phyloP scores from a whole-genome alignment of 1,140 invertebrate species.

The Mamestra configurata region DNA sequence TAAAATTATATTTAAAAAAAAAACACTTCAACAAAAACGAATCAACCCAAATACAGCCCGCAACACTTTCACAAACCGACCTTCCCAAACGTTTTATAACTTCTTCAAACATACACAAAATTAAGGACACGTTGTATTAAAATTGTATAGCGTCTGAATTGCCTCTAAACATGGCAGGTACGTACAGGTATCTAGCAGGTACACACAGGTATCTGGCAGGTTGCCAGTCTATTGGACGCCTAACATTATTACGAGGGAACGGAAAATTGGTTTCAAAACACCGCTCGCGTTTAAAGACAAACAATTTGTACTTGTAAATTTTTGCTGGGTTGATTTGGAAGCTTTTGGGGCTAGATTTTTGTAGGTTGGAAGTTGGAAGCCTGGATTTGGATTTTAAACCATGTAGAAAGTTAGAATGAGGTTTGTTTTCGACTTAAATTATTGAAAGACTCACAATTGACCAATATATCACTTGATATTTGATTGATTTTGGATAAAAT shows the following conservation, averaged over 20 bases:
- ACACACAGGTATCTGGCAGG: conserved; percentile 21
- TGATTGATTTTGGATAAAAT: no score
- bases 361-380: no score
- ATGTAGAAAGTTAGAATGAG: no score
- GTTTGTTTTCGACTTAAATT: no score
- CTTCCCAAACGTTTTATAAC: neutral
- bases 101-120: conserved; percentile 7
- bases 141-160: conserved; percentile 9
- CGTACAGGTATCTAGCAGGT: conserved; percentile 18
- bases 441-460: no score
- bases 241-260: conserved; percentile 33
- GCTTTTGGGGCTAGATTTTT: neutral
- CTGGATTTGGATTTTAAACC: no score
- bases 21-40: no score
- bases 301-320: conserved; percentile 3
- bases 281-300: neutral
- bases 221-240: conserved; percentile 18
- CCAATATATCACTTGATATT: no score
- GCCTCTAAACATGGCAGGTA: conserved; percentile 24
- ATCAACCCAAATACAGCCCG: no score
- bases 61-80: neutral
- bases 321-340: neutral
- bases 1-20: no score
- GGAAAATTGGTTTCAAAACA: conserved; percentile 29
- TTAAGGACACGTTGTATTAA: conserved; percentile 15